Base-by-base conservation (phyloP, 2,113 vertebrate species). In the Empidonax traillii region DNA sequence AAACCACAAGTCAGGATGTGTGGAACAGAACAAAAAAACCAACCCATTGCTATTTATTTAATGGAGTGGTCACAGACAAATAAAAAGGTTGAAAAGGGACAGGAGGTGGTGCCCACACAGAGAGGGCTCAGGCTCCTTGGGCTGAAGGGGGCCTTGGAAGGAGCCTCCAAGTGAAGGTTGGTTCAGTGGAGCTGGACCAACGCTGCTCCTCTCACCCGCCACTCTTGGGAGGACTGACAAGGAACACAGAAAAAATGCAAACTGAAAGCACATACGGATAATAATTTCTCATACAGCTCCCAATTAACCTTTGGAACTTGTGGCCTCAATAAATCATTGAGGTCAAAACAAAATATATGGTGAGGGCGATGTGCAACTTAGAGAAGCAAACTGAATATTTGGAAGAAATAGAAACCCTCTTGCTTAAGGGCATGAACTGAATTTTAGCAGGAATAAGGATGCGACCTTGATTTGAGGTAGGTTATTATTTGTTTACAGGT, bases 261-360 rank as follows among this genome's bases (percentile, higher is more conserved):
- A 95, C 63, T 66, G 59, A 56, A 92, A 90, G 85, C 72, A 92
- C 84, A 92, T 90, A 90, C 0, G 1, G 86, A 35, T 39, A 83
- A 80, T 37, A 58, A 46, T 88, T 94, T 83, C 82, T 84, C 55
- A 71, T 55, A 58, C 46, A 47, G 69, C 76, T 96, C 43, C 59
- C 86, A 90, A 67, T 93, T 95, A 90, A 89, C 86, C 91, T 95
- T 77, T 78, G 56, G 66, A 81, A 81, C 84, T 65, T 5, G 5
- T 21, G 68, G 86, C 86, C 89, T 92, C 67, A 89, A 81, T 76
- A 89, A 92, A 87, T 89, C 83, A 62, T 8, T 18, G 73, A 94
- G 84, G 80, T 92, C 68, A 91, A 81, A 95, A 58, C n/a, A 80
- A 90, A 84, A 89, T 84, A 75, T 6, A 47, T 11, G 69, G 52